Base-by-base conservation (phyloP, 1,140 invertebrate genomes). In the Caenorhabditis inopinata region DNA sequence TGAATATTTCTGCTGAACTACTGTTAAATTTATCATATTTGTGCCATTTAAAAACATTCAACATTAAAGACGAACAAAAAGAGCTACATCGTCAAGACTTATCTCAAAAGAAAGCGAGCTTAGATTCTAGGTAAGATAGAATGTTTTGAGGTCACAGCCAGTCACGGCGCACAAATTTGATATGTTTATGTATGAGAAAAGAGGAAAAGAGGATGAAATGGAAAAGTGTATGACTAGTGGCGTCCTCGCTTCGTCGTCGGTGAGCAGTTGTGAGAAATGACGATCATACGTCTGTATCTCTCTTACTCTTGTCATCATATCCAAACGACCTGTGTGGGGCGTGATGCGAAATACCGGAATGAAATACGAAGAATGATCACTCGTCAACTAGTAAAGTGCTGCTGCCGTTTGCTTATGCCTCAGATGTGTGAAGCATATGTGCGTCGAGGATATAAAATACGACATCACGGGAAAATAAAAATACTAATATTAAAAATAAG, bases 361-460 rank as follows among this genome's bases (percentile, higher is more conserved):
- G 32, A 68, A 68, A 68, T 68, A 2, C 58, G 38, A 38, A 68
- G 58, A 68, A 68, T 68, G 58, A 42, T 68, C 58, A 68, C 29
- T 68, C 32, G 58, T 12, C 58, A 38, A 68, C 58, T 68, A 68
- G 58, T 68, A 68, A 68, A 68, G 58, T 68, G 58, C 58, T 42
- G 38, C 38, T 42, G 38, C 38, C 38, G 5, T 42, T 5, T 7
- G 14, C 14, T 42, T 42, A 7, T 42, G 6, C 38, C 14, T 5
- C 6, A 42, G 38, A 42, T 42, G 5, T 42, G 5, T 42, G 5
- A 5, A 32, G n/a, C 32, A 58, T 58, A 32, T 68, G 53, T n/a
- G 27, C 35, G 27, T 29, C 12, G 58, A 29, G 27, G n/a, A 18
- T 21, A 23, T 38, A 6, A 42, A 42, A 23, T 38, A 6, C 32